These are phyloP conservation scores for Hippocampus barbouri DNA, from an alignment of 2,113 vertebrate species.

Conservation along the genomic window DNA sequence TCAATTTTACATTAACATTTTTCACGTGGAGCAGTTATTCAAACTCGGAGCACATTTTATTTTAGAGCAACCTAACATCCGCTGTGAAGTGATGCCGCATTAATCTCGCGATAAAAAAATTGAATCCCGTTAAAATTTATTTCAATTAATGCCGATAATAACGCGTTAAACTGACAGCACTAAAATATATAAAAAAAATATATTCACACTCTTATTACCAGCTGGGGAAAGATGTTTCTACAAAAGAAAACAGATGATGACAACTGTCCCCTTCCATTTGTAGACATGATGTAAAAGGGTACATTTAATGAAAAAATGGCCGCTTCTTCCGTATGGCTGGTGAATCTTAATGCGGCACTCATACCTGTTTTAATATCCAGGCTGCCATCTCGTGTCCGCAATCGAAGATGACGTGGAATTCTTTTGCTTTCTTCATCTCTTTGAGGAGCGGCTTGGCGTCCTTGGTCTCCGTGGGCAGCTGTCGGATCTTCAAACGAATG, in stretches of 20 bases:
- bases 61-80: no score
- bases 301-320: slow-evolving; percentile 33
- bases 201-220: background rate
- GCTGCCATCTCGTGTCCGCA: slow-evolving; percentile 98
- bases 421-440: slow-evolving; percentile 98
- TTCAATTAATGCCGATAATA: no score
- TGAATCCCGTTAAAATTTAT: no score
- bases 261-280: background rate
- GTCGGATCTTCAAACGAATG: slow-evolving; percentile 95
- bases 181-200: no score
- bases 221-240: background rate
- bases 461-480: slow-evolving; percentile 92
- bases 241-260: slow-evolving; percentile 1
- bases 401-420: slow-evolving; percentile 97
- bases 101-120: no score
- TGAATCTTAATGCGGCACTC: background rate
- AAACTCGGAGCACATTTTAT: no score
- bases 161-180: no score
- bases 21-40: no score
- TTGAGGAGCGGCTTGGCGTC: slow-evolving; percentile 97
- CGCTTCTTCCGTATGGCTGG: background rate
- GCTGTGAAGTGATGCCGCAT: no score
- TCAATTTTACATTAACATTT: no score
- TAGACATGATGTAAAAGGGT: slow-evolving; percentile 24
- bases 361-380: slow-evolving; percentile 95